Conservation (phyloP, 1,140 invertebrate genomes). For the Temnothorax nylanderi region DNA sequence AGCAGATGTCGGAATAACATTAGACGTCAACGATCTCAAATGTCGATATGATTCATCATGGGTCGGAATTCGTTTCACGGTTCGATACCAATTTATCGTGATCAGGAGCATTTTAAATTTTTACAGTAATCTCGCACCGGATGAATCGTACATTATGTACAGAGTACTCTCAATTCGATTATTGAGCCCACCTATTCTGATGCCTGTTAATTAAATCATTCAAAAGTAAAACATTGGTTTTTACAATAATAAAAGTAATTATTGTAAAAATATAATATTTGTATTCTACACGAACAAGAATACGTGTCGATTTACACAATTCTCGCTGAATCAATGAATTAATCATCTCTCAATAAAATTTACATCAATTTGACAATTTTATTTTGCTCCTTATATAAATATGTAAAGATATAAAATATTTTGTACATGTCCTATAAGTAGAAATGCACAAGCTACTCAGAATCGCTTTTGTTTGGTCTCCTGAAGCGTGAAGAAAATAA, state of each 20-base stretch:
- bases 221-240: background rate
- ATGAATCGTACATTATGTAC: background rate
- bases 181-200: background rate
- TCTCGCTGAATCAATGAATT: background rate
- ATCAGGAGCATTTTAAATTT: background rate
- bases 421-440: background rate
- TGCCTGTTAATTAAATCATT: background rate
- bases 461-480: background rate
- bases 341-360: background rate
- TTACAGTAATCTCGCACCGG: background rate
- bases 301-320: background rate
- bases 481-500: background rate
- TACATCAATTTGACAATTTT: background rate
- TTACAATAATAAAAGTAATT: background rate
- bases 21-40: background rate
- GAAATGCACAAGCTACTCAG: background rate
- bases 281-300: background rate
- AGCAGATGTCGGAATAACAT: background rate
- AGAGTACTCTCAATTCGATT: background rate
- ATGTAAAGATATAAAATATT: background rate
- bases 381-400: background rate
- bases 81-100: conserved; percentile 7
- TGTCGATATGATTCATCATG: background rate
- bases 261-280: background rate
- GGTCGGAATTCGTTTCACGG: background rate